Conservation (phyloP, 2,113 vertebrate species). For the Phoxinus phoxinus region DNA sequence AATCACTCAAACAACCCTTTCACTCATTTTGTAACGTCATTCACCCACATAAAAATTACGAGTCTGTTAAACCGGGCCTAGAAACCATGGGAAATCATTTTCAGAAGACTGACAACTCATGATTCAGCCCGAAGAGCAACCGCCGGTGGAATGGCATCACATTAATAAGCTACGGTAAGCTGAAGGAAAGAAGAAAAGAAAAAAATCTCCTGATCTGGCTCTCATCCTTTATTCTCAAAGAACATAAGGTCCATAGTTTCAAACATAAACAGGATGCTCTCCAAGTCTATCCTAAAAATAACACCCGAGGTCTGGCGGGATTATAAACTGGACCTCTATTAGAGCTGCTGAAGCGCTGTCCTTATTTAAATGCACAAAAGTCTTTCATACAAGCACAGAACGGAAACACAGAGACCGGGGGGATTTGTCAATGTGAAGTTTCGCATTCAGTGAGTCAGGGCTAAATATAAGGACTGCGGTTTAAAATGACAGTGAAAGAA, state of each 20-base stretch:
- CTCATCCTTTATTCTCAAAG: background rate
- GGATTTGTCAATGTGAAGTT: conserved; percentile 71
- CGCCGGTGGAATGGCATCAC: background rate
- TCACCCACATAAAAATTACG: conserved; percentile 37
- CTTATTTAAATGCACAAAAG: conserved; percentile 67
- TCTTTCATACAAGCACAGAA: conserved; percentile 55
- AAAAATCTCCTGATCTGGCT: background rate
- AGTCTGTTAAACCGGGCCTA: conserved; percentile 23
- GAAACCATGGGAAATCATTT: conserved; percentile 28
- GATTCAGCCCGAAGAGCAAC: conserved; percentile 38
- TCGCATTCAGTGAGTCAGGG: conserved; percentile 61
- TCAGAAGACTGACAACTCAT: conserved; percentile 46
- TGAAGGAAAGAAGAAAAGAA: background rate
- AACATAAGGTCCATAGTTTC: conserved; percentile 30
- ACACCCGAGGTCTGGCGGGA: conserved; percentile 28
- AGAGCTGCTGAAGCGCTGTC: conserved; percentile 52
- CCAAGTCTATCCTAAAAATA: conserved; percentile 42
- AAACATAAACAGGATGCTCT: conserved; percentile 44
- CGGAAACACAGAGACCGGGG: conserved; percentile 12
- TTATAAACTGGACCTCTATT: conserved; percentile 43
- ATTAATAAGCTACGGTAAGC: conserved; percentile 36
- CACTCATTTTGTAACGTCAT: conserved; percentile 11
- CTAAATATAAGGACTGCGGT: conserved; percentile 51
- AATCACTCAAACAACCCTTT: conserved; percentile 12
- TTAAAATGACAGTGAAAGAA: conserved; percentile 62